These are phyloP conservation scores for Anisognathus igniventris DNA, from an alignment of 2,797 vertebrate species.

Conservation along the genomic window DNA sequence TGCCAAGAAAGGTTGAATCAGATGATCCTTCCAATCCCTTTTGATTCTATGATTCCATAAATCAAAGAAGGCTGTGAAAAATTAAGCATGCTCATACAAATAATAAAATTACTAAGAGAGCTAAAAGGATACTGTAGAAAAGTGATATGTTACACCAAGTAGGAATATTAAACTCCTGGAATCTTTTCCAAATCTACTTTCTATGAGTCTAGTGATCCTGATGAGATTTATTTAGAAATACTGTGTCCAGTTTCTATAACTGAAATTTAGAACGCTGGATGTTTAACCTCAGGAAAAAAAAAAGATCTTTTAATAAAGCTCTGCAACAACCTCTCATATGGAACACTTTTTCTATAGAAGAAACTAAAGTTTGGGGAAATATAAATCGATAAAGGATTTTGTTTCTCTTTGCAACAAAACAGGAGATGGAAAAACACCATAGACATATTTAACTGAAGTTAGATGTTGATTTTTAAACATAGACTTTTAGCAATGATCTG, in stretches of 20 bases:
- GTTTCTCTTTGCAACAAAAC: not conserved
- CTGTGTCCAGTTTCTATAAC: not conserved
- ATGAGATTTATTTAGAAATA: not conserved
- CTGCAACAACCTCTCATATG: not conserved
- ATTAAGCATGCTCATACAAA: not conserved
- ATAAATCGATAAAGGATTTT: not conserved
- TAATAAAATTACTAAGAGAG: not conserved
- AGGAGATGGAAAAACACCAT: not conserved
- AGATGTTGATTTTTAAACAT: not conserved
- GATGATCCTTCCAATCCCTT: not conserved
- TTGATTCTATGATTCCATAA: not conserved
- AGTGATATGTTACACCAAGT: rapidly evolving
- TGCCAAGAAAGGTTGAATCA: not conserved
- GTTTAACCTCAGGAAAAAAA: not conserved
- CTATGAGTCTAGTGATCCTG: not conserved
- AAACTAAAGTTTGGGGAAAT: not conserved
- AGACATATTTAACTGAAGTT: not conserved
- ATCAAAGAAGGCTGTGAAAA: not conserved
- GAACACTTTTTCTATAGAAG: not conserved
- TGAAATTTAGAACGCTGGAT: not conserved
- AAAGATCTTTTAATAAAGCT: not conserved
- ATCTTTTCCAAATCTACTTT: not conserved
- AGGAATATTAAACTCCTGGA: not conserved
- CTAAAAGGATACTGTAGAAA: not conserved
- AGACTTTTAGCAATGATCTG: not conserved